Evolutionary conservation across 1,140 invertebrate genomes (phyloP), one percentile per base, ranked within the genome.

Genomic region (Aethina tumida): DNA sequence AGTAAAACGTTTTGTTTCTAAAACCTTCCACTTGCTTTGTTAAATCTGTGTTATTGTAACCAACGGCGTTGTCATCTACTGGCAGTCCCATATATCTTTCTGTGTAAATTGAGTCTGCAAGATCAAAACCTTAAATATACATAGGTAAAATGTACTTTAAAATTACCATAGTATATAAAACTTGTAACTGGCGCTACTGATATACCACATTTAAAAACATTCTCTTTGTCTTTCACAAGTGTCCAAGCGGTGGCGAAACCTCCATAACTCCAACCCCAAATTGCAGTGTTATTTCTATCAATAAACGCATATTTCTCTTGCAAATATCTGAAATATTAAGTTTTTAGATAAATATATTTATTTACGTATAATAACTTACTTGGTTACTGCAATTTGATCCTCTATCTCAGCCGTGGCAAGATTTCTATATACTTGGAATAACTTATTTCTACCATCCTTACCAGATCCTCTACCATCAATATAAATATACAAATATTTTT

Each of bases 261-360:
- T 29, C 91, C 91, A 60, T 96, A 96, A 52, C 90, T 93, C 91
- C 90, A 94, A 20, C 91, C 92, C 87, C 86, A 91, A 40, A 91
- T 85, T 7, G 79, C 85, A 9, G 84, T 78, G 36, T 73, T 59
- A 0, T 56, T 43, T 0, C 56, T 53, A 43, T 73, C 84, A 35
- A 91, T 82, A 59, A 74, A 87, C 4, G 62, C 42, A 30, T 70
- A 73, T 1, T 60, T 68, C 1, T 76, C 49, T 39, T 76, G 68
- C 18, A 85, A 60, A 61, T 70, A 64, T 35, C 71, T 74, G 51
- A 15, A 57, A 41, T 32, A 71, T 13, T 61, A 65, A 19, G 17
- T 10, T 41, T 29, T 20, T 65, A 12, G 7, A 24, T 24, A 8
- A 8, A 24, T 24, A 24, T 24, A 24, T 24, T 12, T 24, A 24